A percentile compares a stretch with the other conserved stretches of the same genome.
These are phyloP conservation scores for Channa maculata DNA, from an alignment of 2,113 vertebrate genomes.

Conservation along the genomic window DNA sequence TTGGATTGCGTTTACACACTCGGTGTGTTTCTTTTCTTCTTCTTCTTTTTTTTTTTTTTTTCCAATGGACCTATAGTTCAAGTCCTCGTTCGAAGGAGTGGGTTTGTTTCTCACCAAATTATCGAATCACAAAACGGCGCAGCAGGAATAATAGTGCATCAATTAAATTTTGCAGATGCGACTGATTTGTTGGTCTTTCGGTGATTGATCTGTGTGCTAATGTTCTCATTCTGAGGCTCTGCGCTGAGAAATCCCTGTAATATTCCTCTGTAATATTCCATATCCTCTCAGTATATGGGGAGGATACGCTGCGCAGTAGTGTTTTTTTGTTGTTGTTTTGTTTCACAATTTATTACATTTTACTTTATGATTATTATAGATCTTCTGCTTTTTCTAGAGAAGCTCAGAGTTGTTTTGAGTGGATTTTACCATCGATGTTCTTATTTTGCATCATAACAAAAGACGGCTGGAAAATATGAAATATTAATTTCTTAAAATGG, in stretches of 20 bases:
- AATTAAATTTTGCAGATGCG: slow-evolving; percentile 43
- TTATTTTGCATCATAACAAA: slow-evolving; percentile 21
- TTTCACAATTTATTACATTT: slow-evolving; percentile 8
- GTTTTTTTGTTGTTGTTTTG: not conserved
- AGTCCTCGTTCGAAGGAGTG: slow-evolving; percentile 62
- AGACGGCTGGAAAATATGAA: not conserved
- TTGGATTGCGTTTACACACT: slow-evolving; percentile 54
- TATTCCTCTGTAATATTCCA: not conserved
- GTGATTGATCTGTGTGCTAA: slow-evolving; percentile 35
- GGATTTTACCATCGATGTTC: slow-evolving; percentile 36
- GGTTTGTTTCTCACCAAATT: slow-evolving; percentile 17
- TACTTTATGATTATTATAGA: slow-evolving; percentile 41
- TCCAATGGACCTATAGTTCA: slow-evolving; percentile 52
- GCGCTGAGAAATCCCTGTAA: slow-evolving; percentile 2
- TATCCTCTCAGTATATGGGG: too few relatives aligned
- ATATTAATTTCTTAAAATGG: not conserved
- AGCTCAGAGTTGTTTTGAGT: not conserved
- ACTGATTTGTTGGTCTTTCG: slow-evolving; percentile 13
- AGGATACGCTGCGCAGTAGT: not conserved
- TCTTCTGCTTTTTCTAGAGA: slow-evolving; percentile 1
- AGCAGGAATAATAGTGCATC: slow-evolving; percentile 24
- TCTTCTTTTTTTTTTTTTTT: not conserved
- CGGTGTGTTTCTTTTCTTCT: slow-evolving; percentile 19
- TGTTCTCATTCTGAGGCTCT: not conserved
- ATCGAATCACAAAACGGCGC: slow-evolving; percentile 30